A percentile compares a stretch with the other conserved stretches of the same genome.
These are phyloP conservation scores for Bombus pascuorum DNA, from an alignment of 1,140 invertebrate genomes.

Conservation along the genomic window DNA sequence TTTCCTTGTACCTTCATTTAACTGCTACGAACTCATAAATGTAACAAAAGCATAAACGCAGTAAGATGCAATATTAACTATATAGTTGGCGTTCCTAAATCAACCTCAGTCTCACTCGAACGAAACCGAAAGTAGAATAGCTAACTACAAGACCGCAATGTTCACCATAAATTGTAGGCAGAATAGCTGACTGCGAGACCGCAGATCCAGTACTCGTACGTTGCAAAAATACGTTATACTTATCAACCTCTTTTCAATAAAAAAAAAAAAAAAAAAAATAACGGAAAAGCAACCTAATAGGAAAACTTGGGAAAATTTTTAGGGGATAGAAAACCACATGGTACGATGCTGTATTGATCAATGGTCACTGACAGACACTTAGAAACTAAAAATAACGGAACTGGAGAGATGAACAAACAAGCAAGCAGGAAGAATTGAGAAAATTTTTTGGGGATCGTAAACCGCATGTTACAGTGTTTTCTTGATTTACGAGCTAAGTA, in stretches of 20 bases:
- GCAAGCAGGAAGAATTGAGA: no score
- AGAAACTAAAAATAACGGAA: no score
- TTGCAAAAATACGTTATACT: not conserved
- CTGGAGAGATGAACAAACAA: no score
- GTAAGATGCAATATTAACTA: not conserved
- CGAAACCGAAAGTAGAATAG: conserved; percentile 18
- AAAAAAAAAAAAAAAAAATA: not conserved
- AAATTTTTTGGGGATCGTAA: no score
- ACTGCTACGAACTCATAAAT: not conserved
- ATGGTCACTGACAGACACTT: no score
- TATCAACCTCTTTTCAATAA: no score
- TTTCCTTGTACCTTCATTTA: not conserved
- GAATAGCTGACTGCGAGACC: not conserved
- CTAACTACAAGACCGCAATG: not conserved
- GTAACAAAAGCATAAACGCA: not conserved
- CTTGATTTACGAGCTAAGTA: no score
- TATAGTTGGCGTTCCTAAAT: not conserved
- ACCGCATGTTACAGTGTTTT: no score
- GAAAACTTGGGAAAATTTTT: no score
- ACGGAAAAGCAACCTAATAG: no score
- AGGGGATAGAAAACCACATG: no score
- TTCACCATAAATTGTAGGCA: not conserved
- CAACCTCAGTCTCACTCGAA: not conserved
- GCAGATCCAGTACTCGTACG: not conserved
- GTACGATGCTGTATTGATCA: no score